Percentiles rank a stretch among this genome's conserved stretches.
These are phyloP conservation scores for Aepyceros melampus DNA, from an alignment of 2,113 vertebrate species.

Conservation along the genomic window DNA sequence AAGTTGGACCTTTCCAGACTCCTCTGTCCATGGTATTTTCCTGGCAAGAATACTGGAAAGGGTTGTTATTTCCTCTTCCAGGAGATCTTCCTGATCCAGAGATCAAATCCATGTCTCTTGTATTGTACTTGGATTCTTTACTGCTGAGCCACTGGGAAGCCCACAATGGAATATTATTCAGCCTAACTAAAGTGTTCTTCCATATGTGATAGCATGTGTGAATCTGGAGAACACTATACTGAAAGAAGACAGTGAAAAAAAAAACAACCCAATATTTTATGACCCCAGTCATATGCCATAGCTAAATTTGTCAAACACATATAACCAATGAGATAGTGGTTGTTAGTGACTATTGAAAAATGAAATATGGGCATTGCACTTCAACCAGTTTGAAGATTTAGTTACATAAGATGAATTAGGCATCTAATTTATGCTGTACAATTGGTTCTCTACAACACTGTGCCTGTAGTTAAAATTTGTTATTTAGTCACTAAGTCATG, in stretches of 20 bases:
- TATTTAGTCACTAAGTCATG: too few relatives aligned
- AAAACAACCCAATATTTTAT: background rate
- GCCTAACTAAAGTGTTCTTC: background rate
- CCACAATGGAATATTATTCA: too few relatives aligned
- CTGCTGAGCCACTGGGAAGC: too few relatives aligned
- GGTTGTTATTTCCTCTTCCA: too few relatives aligned
- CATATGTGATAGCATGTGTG: background rate
- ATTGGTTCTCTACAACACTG: background rate
- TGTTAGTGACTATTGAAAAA: background rate
- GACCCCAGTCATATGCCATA: background rate
- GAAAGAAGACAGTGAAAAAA: background rate
- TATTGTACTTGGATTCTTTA: too few relatives aligned
- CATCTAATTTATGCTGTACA: background rate
- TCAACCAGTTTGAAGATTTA: background rate
- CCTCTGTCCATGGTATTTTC: too few relatives aligned
- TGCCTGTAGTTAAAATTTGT: background rate
- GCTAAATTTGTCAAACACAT: background rate
- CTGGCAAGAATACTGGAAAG: too few relatives aligned
- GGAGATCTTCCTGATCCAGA: too few relatives aligned
- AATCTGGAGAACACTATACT: background rate
- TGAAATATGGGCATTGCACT: too few relatives aligned
- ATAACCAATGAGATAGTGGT: background rate
- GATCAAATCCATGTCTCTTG: too few relatives aligned
- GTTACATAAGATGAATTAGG: background rate
- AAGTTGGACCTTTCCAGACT: too few relatives aligned